Conservation (phyloP, 2,797 vertebrate species). For the Dromococcyx pavoninus region DNA sequence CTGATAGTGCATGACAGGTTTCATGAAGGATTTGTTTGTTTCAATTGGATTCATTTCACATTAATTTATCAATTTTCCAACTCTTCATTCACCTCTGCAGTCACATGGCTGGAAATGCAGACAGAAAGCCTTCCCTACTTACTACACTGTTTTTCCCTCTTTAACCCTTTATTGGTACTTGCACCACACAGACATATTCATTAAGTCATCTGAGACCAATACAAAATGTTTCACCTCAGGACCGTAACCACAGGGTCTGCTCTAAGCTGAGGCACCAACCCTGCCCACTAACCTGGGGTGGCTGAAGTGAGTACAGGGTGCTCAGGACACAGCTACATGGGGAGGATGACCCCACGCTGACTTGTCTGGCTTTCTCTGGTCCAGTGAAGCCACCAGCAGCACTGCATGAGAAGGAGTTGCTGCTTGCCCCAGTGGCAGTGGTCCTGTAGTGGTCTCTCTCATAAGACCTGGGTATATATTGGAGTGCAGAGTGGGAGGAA, state of each 20-base stretch:
- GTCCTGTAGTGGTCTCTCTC: neutral
- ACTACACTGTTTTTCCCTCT: neutral
- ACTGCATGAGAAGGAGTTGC: neutral
- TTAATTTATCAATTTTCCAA: conserved; percentile 18
- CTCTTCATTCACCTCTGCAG: neutral
- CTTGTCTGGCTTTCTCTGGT: neutral
- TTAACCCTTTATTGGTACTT: neutral
- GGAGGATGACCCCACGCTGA: neutral
- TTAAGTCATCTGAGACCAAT: neutral
- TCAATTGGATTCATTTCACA: neutral
- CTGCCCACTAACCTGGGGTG: accelerated
- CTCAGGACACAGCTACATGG: accelerated
- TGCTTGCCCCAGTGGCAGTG: neutral
- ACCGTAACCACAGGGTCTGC: neutral
- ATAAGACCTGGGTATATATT: neutral
- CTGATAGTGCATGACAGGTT: neutral
- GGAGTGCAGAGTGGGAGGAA: neutral
- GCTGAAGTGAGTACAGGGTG: neutral
- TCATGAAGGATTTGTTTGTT: neutral
- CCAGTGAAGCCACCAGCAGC: neutral
- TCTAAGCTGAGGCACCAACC: neutral
- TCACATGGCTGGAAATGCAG: neutral
- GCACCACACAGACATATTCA: accelerated
- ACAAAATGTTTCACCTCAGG: neutral
- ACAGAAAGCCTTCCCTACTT: neutral